A percentile compares a stretch with the other conserved stretches of the same genome.
Evolutionary conservation across 2,797 vertebrate species (phyloP).

Genomic region (Menidia menidia): DNA sequence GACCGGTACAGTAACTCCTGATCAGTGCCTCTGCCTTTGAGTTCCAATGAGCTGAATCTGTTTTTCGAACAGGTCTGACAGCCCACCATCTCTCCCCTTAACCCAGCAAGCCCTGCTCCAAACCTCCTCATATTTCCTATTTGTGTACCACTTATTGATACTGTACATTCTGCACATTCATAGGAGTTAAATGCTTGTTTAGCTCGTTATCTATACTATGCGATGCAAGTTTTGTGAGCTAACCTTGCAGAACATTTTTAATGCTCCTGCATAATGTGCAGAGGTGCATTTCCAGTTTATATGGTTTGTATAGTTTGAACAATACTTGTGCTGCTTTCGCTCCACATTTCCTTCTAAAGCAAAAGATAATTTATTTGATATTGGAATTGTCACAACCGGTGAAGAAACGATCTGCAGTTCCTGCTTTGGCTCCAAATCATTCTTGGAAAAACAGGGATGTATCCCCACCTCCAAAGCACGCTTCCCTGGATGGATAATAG

Average conservation of each 20-base stretch:
- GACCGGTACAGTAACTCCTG: neutral
- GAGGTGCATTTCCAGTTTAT: neutral
- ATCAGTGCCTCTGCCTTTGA: conserved; percentile 8
- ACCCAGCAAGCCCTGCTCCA: too few species aligned
- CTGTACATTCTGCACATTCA: too few species aligned
- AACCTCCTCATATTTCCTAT: too few species aligned
- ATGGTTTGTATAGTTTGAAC: conserved; percentile 1
- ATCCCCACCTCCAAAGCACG: neutral
- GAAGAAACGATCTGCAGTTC: neutral
- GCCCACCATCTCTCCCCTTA: too few species aligned
- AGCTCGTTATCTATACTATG: too few species aligned
- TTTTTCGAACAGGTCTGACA: too few species aligned
- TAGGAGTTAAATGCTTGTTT: too few species aligned
- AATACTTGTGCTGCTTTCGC: neutral
- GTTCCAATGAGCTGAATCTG: too few species aligned
- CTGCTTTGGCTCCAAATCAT: neutral
- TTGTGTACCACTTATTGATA: too few species aligned
- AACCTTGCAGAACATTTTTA: neutral
- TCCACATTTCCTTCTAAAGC: neutral
- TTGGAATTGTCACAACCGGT: neutral
- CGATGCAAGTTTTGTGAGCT: neutral
- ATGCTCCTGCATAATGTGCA: neutral
- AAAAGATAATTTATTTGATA: neutral
- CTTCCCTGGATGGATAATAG: neutral
- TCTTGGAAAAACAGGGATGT: too few species aligned